These are phyloP conservation scores for Sebastes diploproa DNA, from an alignment of 2,797 vertebrate species.

Conservation along the genomic window DNA sequence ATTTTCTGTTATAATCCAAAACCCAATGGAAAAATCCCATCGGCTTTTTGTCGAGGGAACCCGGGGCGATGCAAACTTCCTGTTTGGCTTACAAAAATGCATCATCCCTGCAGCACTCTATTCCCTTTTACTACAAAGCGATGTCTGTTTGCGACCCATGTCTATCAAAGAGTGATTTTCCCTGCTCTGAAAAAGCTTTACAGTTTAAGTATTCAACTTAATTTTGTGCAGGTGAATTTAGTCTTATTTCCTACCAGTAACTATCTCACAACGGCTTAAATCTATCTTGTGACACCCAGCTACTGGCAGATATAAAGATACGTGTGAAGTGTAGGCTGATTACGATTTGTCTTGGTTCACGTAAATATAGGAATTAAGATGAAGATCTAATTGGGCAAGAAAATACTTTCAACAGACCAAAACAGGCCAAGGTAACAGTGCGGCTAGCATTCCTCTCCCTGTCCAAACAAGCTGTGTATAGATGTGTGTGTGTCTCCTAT, in stretches of 20 bases:
- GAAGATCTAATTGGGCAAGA: slow-evolving; percentile 52
- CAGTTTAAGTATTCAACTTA: background rate
- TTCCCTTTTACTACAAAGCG: background rate
- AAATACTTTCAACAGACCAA: slow-evolving; percentile 56
- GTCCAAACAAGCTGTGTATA: slow-evolving; percentile 73
- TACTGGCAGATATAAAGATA: background rate
- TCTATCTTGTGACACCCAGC: background rate
- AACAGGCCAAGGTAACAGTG: slow-evolving; percentile 50
- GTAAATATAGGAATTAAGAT: slow-evolving; percentile 51
- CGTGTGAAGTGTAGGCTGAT: background rate
- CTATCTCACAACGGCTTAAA: background rate
- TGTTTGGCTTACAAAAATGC: no score
- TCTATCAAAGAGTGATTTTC: background rate
- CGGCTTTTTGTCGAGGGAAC: no score
- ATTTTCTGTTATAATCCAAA: no score
- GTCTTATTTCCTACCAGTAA: background rate
- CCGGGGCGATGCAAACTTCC: no score
- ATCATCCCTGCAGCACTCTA: no score
- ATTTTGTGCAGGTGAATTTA: background rate
- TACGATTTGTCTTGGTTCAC: slow-evolving; percentile 13
- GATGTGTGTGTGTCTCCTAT: slow-evolving; percentile 41
- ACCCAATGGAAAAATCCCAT: no score
- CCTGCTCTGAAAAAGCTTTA: background rate
- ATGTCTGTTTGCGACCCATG: background rate
- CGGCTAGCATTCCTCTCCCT: slow-evolving; percentile 75